A percentile compares a stretch with the other conserved stretches of the same genome.
phyloP scores from a whole-genome alignment of 2,888 invertebrate genomes.

The Leptothorax acervorum region DNA sequence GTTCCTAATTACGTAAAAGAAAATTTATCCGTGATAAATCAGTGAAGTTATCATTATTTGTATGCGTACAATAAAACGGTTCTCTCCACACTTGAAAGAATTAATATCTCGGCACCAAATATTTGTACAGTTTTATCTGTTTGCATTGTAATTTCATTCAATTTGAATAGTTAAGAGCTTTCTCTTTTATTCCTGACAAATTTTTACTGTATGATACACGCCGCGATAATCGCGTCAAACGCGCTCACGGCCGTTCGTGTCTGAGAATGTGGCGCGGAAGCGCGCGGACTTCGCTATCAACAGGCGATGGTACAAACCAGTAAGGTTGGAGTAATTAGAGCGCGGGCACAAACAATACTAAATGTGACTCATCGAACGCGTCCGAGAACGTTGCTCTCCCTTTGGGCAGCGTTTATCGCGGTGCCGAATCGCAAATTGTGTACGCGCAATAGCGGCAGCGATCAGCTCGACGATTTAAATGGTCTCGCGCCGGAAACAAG shows the following conservation, averaged over 20 bases:
- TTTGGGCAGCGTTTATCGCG: conserved; percentile 59
- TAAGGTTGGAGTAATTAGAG: conserved; percentile 60
- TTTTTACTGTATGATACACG: not conserved
- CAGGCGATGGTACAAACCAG: conserved; percentile 35
- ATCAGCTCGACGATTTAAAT: conserved; percentile 10
- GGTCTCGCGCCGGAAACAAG: not conserved
- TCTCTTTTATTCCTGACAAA: not conserved
- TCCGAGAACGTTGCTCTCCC: conserved; percentile 66
- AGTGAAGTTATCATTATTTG: not conserved
- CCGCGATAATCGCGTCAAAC: not conserved
- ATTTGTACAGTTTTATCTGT: not conserved
- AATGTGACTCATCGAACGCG: conserved; percentile 66
- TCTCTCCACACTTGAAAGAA: not conserved
- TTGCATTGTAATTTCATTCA: not conserved
- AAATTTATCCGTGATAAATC: not conserved
- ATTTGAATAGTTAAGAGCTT: not conserved
- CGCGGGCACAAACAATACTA: conserved; percentile 49
- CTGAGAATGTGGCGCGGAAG: conserved; percentile 41
- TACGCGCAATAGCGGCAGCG: not conserved
- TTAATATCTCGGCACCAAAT: not conserved
- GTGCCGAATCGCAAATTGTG: conserved; percentile 39
- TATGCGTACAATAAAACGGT: not conserved
- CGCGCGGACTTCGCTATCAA: conserved; percentile 31
- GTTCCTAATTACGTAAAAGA: conserved; percentile 3
- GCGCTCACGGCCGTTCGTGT: not conserved